Conservation (phyloP, 2,113 vertebrate species). For the Hippocampus comes region DNA sequence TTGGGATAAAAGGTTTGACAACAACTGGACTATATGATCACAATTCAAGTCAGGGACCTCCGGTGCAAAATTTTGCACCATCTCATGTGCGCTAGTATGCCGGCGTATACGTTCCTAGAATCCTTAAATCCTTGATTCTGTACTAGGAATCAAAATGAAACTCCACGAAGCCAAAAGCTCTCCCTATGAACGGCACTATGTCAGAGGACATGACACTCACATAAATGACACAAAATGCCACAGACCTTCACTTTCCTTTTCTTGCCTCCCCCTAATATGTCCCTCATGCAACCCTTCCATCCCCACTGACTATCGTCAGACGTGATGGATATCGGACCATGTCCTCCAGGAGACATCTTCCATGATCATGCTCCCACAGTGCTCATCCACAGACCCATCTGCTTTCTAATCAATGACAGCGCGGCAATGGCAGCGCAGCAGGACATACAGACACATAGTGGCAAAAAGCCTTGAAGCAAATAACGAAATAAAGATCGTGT, state of each 20-base stretch:
- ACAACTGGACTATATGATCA: background rate
- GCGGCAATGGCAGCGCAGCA: slow-evolving; percentile 43
- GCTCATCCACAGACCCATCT: slow-evolving; percentile 54
- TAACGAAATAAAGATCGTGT: slow-evolving; percentile 21
- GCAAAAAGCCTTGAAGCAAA: slow-evolving; percentile 19
- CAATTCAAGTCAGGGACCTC: background rate
- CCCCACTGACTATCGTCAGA: slow-evolving; percentile 51
- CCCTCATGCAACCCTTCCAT: slow-evolving; percentile 25
- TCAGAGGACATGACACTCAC: slow-evolving; percentile 28
- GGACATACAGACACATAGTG: slow-evolving; percentile 21
- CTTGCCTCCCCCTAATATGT: slow-evolving; percentile 12
- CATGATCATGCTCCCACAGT: slow-evolving; percentile 60
- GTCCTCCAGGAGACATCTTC: slow-evolving; percentile 63
- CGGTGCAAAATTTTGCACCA: background rate
- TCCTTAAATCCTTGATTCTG: background rate
- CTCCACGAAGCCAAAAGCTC: slow-evolving; percentile 14
- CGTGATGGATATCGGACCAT: slow-evolving; percentile 56
- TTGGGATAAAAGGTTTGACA: too few species aligned
- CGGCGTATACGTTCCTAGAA: background rate
- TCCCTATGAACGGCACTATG: slow-evolving; percentile 19
- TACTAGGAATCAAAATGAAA: slow-evolving; percentile 22
- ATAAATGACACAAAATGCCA: slow-evolving; percentile 35
- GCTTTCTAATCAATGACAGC: slow-evolving; percentile 59
- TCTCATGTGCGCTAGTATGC: background rate
- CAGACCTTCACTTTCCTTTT: slow-evolving; percentile 29